phyloP scores from a whole-genome alignment of 2,888 invertebrate species.

The Mythimna ferrago region DNA sequence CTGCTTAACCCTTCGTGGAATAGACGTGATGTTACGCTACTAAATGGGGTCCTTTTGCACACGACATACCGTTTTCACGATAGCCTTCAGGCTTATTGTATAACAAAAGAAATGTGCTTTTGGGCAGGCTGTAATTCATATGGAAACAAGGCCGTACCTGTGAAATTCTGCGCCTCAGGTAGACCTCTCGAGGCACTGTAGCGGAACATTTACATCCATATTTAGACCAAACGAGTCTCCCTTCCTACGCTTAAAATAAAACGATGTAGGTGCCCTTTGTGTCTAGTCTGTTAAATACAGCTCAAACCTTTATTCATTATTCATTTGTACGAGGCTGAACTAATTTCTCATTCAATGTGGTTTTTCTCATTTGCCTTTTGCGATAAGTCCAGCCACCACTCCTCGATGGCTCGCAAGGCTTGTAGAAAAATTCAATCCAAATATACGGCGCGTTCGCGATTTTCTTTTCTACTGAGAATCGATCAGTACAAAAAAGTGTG shows the following conservation, averaged over 20 bases:
- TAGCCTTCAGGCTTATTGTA: neutral
- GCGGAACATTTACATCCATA: conserved; percentile 32
- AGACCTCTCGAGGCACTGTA: conserved; percentile 29
- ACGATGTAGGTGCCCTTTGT: conserved; percentile 18
- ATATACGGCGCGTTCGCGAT: too few species aligned
- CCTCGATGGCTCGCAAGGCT: too few species aligned
- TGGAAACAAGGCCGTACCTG: conserved; percentile 18
- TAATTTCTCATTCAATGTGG: too few species aligned
- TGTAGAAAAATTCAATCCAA: too few species aligned
- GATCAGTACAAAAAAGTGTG: too few species aligned
- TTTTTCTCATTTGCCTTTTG: too few species aligned
- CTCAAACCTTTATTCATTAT: neutral
- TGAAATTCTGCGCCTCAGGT: conserved; percentile 13
- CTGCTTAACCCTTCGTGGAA: too few species aligned
- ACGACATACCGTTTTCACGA: neutral
- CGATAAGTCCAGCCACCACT: too few species aligned
- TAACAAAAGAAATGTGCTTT: conserved; percentile 17
- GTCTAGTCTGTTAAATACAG: conserved; percentile 20
- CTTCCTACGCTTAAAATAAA: conserved; percentile 53
- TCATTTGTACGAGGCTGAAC: too few species aligned
- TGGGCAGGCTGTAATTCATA: conserved; percentile 14
- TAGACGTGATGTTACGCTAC: neutral
- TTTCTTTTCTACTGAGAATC: too few species aligned
- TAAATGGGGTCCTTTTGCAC: neutral
- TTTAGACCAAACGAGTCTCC: conserved; percentile 46